Base-by-base conservation (phyloP, 2,888 invertebrate species). In the Maniola hyperantus region DNA sequence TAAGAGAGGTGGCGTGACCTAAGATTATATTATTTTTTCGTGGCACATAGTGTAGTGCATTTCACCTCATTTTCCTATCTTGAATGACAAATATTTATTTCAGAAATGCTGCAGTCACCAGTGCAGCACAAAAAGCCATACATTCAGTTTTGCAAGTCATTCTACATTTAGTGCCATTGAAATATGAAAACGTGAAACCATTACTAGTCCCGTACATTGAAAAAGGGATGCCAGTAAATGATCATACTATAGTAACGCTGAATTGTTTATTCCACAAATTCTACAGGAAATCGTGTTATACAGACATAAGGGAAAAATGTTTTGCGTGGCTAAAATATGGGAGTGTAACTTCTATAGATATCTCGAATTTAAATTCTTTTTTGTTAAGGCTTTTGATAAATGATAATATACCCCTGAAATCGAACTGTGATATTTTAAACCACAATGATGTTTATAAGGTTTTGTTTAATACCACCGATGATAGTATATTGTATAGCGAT, bases 181-280 rank as follows among this genome's bases (percentile, higher is more conserved):
- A 81, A 63, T 85, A 84, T 69, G 73, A 79, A 64, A 80, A 82
- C 51, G 76, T 84, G 7, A 81, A 85, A 68, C 79, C 86, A 5
- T 72, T 92, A n/a, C 74, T 89, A 20, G 85, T 87, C 72, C 74
- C 89, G 33, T 92, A 91, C 66, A 76, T 81, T 18, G 91, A 92
- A 64, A 87, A 83, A 69, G 87, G 84, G 59, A 89, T 92, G 85
- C 88, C 88, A 4, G 82, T 87, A 5, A 88, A 84, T 18, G 76
- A 78, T 44, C 67, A 76, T 39, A 89, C 85, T 70, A 73, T 91
- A 4, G 73, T 69, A 39, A 92, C 91, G 5, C 72, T 93, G 20
- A 83, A 76, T 63, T 70, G 72, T 46, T 66, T 89, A 18, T 80
- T 87, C 57, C 70, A 82, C 54, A 84, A 82, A 67, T 89, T 85